Base-by-base conservation (phyloP, 2,888 invertebrate genomes). In the Teleogryllus oceanicus region DNA sequence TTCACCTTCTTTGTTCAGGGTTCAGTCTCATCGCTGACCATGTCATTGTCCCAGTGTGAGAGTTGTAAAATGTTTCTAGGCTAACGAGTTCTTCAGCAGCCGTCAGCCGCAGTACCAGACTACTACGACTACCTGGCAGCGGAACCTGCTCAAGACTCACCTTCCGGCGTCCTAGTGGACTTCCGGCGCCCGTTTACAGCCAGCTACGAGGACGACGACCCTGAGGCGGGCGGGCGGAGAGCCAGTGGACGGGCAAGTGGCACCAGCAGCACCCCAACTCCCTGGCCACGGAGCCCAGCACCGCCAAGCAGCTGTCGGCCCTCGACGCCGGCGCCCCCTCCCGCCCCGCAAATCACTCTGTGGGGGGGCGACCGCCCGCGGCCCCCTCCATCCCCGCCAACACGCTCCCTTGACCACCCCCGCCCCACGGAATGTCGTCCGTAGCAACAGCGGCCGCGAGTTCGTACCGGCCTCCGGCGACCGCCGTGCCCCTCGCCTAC, bases 191-290 rank as follows among this genome's bases (percentile, higher is more conserved):
- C 62, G 62, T 62, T 62, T n/a, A 62, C 62, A 62, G n/a, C 62
- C 16, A 62, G 62, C n/a, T 62, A 62, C 62, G 62, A 62, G 21
- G 50, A 51, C 51, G 74, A 80, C 11, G 80, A 78, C 20, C 79
- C 79, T 79, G 88, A 89, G 79, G 62, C 62, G n/a, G 83, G 83
- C 77, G 87, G 87, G 86, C 87, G 77, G 91, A 92, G 78, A 89
- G 89, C 13, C 89, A 90, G 82, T 93, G 93, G 92, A 92, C 92
- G 11, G n/a, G n/a, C 62, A 62, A 62, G 62, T 62, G 62, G 62
- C 62, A 62, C 16, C 62, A 62, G 10, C 16, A n/a, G 16, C 62
- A 62, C n/a, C 62, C 62, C 1, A 62, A 62, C n/a, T 13, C 62
- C 13, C n/a, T 62, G 5, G 1, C 12, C n/a, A 62, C 62, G 13